phyloP scores from a whole-genome alignment of 2,888 invertebrate species.

The Torymus texanus region DNA sequence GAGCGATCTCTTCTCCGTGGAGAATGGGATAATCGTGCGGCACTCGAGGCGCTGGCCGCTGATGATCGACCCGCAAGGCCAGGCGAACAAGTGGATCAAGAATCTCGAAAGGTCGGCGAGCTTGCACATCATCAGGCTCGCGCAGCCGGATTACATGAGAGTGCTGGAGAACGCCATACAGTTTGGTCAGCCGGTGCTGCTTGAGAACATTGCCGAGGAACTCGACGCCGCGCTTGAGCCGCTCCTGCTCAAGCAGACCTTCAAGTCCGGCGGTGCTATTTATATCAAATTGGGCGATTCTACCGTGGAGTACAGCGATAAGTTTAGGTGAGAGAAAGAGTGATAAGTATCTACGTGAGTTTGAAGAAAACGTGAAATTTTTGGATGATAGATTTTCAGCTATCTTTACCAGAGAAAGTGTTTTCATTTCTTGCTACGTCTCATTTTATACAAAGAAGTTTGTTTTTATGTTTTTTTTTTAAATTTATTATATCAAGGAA shows the following conservation, averaged over 20 bases:
- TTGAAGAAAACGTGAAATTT: too few species aligned
- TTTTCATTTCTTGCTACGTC: too few species aligned
- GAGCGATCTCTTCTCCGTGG: slow-evolving; percentile 91
- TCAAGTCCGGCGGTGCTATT: slow-evolving; percentile 89
- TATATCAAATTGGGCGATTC: slow-evolving; percentile 94
- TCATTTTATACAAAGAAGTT: too few species aligned
- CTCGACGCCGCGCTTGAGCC: slow-evolving; percentile 94
- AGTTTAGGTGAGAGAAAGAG: slow-evolving; percentile 81
- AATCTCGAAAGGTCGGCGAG: slow-evolving; percentile 92
- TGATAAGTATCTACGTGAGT: background rate
- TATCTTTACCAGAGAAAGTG: too few species aligned
- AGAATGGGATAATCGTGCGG: slow-evolving; percentile 93
- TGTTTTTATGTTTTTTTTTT: too few species aligned
- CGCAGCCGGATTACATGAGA: slow-evolving; percentile 88
- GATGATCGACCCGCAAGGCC: slow-evolving; percentile 97
- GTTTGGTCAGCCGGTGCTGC: slow-evolving; percentile 89
- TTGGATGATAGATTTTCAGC: too few species aligned
- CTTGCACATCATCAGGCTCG: slow-evolving; percentile 86
- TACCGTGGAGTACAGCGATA: slow-evolving; percentile 90
- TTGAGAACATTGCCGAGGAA: slow-evolving; percentile 95
- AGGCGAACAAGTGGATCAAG: slow-evolving; percentile 96
- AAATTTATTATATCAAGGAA: too few species aligned
- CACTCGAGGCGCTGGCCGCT: slow-evolving; percentile 93
- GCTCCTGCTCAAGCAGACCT: slow-evolving; percentile 89
- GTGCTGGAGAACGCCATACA: slow-evolving; percentile 90